These are phyloP conservation scores for Petrolisthes manimaculis DNA, from an alignment of 2,888 invertebrate species.

Conservation along the genomic window DNA sequence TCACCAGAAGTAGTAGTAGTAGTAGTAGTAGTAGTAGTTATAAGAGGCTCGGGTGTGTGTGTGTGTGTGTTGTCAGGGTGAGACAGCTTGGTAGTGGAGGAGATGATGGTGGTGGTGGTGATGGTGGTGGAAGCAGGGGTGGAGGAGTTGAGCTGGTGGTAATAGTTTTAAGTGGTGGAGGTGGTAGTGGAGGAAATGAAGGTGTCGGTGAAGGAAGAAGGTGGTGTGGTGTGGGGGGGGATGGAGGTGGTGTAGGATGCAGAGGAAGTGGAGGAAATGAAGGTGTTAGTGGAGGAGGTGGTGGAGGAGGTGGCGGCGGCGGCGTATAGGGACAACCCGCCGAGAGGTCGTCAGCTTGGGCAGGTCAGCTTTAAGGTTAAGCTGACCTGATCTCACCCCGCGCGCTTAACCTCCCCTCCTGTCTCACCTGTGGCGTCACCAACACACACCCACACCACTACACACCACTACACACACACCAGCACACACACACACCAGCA, in stretches of 20 bases:
- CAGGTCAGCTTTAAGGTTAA: constrained; percentile 33
- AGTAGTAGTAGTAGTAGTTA: no score
- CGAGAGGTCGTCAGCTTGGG: neutral
- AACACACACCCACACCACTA: constrained; percentile 32
- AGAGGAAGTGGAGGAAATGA: neutral
- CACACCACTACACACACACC: neutral
- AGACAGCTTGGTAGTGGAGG: neutral
- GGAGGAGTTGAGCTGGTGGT: neutral
- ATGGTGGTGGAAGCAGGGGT: neutral
- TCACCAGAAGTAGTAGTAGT: no score
- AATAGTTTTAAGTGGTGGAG: neutral
- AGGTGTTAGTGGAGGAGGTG: neutral
- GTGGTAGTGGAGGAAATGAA: neutral
- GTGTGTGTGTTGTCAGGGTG: no score
- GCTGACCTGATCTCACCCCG: constrained; percentile 15
- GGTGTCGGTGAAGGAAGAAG: neutral
- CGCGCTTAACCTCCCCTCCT: constrained; percentile 9
- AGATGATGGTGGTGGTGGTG: neutral
- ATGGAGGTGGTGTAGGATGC: neutral
- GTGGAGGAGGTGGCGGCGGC: neutral
- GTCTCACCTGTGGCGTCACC: constrained; percentile 31
- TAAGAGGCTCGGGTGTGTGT: no score
- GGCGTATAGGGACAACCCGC: neutral
- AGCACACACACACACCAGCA: neutral
- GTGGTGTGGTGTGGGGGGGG: neutral